Percentiles rank a stretch among this genome's conserved stretches.
Evolutionary conservation across 1,140 invertebrate species (phyloP).

Genomic region (Bombus breviceps): DNA sequence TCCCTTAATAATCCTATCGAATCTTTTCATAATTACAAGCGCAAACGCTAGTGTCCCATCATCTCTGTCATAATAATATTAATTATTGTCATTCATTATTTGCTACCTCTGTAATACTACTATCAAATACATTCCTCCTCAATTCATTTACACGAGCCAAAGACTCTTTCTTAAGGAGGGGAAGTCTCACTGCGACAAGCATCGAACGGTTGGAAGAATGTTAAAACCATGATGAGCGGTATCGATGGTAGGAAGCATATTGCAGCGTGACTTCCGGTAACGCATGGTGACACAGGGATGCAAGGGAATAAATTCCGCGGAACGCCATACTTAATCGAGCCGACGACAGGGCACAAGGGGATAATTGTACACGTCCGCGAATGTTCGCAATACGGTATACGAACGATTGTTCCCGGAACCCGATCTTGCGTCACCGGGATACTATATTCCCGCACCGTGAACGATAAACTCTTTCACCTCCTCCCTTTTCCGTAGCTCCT

Average conservation of each 20-base stretch:
- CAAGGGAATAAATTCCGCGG: constrained; percentile 49
- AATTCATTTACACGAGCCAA: too few relatives aligned
- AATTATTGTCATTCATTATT: too few relatives aligned
- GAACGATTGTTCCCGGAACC: constrained; percentile 64
- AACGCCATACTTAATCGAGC: constrained; percentile 57
- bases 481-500: constrained; percentile 18
- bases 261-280: constrained; percentile 40
- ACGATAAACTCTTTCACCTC: constrained; percentile 62
- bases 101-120: too few relatives aligned
- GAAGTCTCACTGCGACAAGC: background rate
- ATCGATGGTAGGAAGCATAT: constrained; percentile 29
- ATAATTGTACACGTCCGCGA: constrained; percentile 65
- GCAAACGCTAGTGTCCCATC: too few relatives aligned
- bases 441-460: constrained; percentile 57
- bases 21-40: too few relatives aligned
- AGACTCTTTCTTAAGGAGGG: background rate
- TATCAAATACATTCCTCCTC: too few relatives aligned
- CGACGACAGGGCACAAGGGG: constrained; percentile 50
- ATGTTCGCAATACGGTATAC: constrained; percentile 60
- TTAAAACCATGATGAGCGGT: background rate
- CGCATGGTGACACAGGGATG: constrained; percentile 28
- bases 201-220: background rate
- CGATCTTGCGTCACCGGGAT: constrained; percentile 59
- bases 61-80: too few relatives aligned
- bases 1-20: too few relatives aligned